Evolutionary conservation across 2,888 invertebrate genomes (phyloP), one percentile per base, ranked within the genome.

Genomic region (Drosophila longiperda): DNA sequence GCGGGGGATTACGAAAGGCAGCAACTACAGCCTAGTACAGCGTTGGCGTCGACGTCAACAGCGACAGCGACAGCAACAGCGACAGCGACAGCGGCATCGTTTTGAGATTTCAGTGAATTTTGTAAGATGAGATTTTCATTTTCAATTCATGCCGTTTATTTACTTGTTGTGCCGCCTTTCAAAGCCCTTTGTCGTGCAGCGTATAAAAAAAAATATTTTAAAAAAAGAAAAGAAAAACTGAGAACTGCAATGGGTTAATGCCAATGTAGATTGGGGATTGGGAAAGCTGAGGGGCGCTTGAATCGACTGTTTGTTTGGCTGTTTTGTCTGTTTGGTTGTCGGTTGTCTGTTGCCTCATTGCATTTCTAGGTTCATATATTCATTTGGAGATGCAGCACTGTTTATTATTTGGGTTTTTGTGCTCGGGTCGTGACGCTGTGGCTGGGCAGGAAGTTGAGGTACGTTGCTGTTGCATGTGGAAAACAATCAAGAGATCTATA

Each of bases 51-150:
- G 66, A 36, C 73, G 34, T 52, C 63, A 66, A 50, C 73, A 71
- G 54, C 20, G 38, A 54, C 66, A 48, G 45, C 12, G 59, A 42
- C 74, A 20, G 33, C 60, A 58, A 48, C 70, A 68, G 50, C 11
- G 34, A 33, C 63, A 36, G 66, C 54, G n/a, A 54, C 38, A 29
- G 55, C 40, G 20, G 55, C 68, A 73, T 62, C 69, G 57, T 70
- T 66, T 73, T 82, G 78, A 74, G 75, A 76, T 89, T 85, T 80
- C 79, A 79, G 72, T 80, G 64, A 76, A 58, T 86, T 86, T 90
- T 90, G 85, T 80, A 90, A 90, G 89, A 83, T 73, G 65, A 81
- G 77, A 80, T 83, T 84, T 84, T 75, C 87, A 83, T 86, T 88
- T 90, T 83, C 74, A 75, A 86, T 80, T 83, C 81, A 81, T 79